Conservation (phyloP, 2,888 invertebrate genomes). For the Sphaeridia pumilis region DNA sequence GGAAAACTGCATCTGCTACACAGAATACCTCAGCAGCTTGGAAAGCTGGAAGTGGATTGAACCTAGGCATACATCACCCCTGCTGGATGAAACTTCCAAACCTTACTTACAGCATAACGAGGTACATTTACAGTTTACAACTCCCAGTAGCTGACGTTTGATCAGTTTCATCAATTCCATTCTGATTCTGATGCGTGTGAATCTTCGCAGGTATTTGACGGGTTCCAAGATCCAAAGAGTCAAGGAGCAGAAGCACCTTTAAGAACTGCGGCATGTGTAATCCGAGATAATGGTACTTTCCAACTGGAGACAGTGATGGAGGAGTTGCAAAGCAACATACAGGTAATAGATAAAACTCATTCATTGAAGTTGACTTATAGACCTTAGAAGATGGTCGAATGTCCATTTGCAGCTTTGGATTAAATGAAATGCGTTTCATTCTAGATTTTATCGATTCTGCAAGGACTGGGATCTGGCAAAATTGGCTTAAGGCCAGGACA, state of each 20-base stretch:
- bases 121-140: slow-evolving; percentile 10
- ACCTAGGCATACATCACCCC: slow-evolving; percentile 11
- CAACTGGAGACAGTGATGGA: slow-evolving; percentile 8
- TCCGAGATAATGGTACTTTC: slow-evolving; percentile 18
- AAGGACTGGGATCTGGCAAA: slow-evolving; percentile 46
- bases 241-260: slow-evolving; percentile 15
- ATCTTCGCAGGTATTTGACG: slow-evolving; percentile 25
- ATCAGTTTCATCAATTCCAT: neutral
- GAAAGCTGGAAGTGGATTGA: slow-evolving; percentile 34
- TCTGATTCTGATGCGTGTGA: neutral
- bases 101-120: slow-evolving; percentile 33
- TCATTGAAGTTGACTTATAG: neutral
- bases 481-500: slow-evolving; percentile 43
- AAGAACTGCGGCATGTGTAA: slow-evolving; percentile 29
- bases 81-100: slow-evolving; percentile 24
- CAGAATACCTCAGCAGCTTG: slow-evolving; percentile 27
- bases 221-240: slow-evolving; percentile 14
- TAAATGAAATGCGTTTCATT: slow-evolving; percentile 6
- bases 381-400: neutral
- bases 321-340: slow-evolving; percentile 13
- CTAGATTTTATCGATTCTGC: slow-evolving; percentile 46
- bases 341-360: slow-evolving; percentile 21
- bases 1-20: slow-evolving; percentile 30
- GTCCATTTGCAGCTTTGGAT: neutral
- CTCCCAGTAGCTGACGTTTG: neutral